phyloP scores from a whole-genome alignment of 2,113 vertebrate genomes.

The Equus quagga region DNA sequence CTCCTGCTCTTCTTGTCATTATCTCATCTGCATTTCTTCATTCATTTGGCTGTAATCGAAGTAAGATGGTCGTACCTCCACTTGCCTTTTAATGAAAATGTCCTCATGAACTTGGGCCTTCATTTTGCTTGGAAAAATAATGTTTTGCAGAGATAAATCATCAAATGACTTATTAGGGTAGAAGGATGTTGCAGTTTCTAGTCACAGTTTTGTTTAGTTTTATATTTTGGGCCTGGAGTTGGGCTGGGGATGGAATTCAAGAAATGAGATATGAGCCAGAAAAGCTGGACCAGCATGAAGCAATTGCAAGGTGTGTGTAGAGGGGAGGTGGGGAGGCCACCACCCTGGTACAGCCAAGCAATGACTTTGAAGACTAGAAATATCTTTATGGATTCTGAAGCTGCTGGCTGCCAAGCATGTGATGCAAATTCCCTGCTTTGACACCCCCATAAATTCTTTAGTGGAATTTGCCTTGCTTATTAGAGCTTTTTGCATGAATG shows the following conservation, averaged over 20 bases:
- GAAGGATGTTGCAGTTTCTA: background rate
- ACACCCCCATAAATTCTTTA: background rate
- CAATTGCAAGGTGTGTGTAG: background rate
- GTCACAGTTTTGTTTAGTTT: background rate
- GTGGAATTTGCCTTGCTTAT: constrained; percentile 20
- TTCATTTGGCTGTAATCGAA: background rate
- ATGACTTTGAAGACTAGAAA: background rate
- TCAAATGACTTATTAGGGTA: background rate
- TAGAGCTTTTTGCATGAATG: background rate
- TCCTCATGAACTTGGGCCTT: background rate
- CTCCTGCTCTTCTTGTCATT: too few species aligned
- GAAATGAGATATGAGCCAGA: background rate
- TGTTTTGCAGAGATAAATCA: background rate
- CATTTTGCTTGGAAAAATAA: background rate
- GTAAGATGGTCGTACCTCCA: background rate
- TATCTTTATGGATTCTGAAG: background rate
- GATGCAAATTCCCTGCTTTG: background rate
- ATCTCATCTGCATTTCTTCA: background rate
- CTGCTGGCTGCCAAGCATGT: background rate
- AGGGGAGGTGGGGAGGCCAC: too few species aligned
- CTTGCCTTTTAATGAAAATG: background rate
- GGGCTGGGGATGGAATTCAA: background rate
- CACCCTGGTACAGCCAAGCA: background rate
- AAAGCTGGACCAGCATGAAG: background rate
- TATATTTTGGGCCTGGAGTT: background rate